A percentile compares a stretch with the other conserved stretches of the same genome.
Evolutionary conservation across 2,113 vertebrate genomes (phyloP).

Genomic region (Crypturellus undulatus): DNA sequence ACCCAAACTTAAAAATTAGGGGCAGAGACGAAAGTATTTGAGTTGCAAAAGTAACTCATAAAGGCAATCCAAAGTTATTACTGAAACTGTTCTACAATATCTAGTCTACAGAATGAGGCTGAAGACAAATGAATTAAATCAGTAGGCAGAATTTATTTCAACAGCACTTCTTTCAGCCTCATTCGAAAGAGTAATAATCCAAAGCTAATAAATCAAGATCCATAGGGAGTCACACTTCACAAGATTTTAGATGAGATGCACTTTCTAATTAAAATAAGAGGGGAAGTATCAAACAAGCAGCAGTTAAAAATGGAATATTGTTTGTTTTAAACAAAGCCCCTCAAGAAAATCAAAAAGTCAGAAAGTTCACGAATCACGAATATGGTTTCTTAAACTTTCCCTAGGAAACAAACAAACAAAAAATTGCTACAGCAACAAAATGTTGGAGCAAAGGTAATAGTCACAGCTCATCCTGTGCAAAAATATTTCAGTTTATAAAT

Average conservation of each 20-base stretch:
- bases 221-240: not conserved
- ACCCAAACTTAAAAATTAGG: not conserved
- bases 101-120: not conserved
- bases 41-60: not conserved
- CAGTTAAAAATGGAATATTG: not conserved
- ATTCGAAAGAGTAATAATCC: not conserved
- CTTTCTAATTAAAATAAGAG: slow-evolving; percentile 14
- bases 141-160: not conserved
- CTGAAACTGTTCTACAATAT: not conserved
- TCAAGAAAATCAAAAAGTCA: not conserved
- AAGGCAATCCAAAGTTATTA: not conserved
- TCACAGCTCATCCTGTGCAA: not conserved
- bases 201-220: not conserved
- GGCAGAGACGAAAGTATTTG: not conserved
- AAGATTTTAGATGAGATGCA: not conserved
- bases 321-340: not conserved
- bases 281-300: not conserved
- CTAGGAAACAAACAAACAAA: too few relatives aligned
- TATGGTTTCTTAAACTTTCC: not conserved
- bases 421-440: too few relatives aligned
- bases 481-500: not conserved
- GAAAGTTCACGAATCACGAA: not conserved
- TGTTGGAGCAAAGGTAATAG: not conserved
- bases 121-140: not conserved
- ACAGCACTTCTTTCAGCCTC: not conserved